phyloP scores from a whole-genome alignment of 1,140 invertebrate genomes.

The Nasonia longicornis region DNA sequence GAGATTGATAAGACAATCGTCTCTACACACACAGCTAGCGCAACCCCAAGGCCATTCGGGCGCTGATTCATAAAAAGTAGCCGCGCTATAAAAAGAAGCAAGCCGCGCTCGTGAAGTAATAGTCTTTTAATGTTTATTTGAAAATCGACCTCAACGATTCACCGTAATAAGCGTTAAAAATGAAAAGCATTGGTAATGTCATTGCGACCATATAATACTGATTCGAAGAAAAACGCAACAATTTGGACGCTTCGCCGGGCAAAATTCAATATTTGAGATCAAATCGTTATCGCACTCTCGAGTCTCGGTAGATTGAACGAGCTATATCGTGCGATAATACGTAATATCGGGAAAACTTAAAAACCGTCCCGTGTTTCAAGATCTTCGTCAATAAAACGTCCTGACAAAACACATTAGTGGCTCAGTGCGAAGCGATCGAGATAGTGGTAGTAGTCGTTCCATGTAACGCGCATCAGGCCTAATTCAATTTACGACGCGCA shows the following conservation, averaged over 20 bases:
- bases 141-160: background rate
- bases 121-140: background rate
- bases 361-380: background rate
- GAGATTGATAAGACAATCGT: background rate
- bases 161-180: too few species aligned
- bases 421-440: background rate
- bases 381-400: background rate
- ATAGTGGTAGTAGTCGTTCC: background rate
- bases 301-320: background rate
- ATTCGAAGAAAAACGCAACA: too few species aligned
- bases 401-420: background rate
- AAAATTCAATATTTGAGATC: background rate
- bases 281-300: background rate
- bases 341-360: background rate
- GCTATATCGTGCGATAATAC: background rate
- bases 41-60: background rate
- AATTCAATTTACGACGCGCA: background rate
- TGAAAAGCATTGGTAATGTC: too few species aligned
- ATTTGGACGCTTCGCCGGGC: too few species aligned
- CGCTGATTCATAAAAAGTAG: background rate
- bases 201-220: too few species aligned
- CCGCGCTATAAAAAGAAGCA: background rate
- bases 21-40: background rate
- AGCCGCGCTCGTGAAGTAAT: background rate
- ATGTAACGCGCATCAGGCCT: background rate